Evolutionary conservation across 2,797 vertebrate species (phyloP).

Genomic region (Siniperca obscura): DNA sequence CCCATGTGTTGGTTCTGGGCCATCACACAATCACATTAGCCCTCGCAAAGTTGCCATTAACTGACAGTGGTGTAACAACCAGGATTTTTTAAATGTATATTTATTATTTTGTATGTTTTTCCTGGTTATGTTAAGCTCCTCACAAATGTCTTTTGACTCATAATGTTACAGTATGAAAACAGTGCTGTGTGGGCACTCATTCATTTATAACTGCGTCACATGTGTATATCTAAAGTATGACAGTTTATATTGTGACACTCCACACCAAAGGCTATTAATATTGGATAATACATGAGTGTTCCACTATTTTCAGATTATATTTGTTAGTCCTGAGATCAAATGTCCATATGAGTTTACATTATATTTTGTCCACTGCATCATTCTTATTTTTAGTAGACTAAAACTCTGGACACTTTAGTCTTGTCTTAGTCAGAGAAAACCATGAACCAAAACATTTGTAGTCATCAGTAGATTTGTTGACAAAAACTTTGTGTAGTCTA

Average conservation of each 20-base stretch:
- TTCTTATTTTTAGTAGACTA: neutral
- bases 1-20: constrained; percentile 49
- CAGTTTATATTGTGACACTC: constrained; percentile 21
- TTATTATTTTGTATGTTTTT: constrained; percentile 6
- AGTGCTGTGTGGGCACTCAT: neutral
- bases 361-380: constrained; percentile 1
- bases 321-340: neutral
- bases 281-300: constrained; percentile 16
- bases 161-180: constrained; percentile 19
- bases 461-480: neutral
- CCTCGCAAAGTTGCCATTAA: constrained; percentile 17
- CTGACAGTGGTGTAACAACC: constrained; percentile 2
- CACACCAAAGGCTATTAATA: constrained; percentile 17
- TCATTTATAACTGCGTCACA: constrained; percentile 25
- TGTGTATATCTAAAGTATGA: constrained; percentile 20
- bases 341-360: neutral
- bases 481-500: neutral
- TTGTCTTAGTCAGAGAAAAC: neutral
- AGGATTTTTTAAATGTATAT: constrained; percentile 4
- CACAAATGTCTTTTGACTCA: constrained; percentile 16
- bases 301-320: neutral
- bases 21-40: constrained; percentile 28
- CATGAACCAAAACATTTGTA: neutral
- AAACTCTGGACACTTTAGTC: neutral
- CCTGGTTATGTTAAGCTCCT: constrained; percentile 19